Conservation (phyloP, 1,140 invertebrate genomes). For the Diabrotica undecimpunctata region DNA sequence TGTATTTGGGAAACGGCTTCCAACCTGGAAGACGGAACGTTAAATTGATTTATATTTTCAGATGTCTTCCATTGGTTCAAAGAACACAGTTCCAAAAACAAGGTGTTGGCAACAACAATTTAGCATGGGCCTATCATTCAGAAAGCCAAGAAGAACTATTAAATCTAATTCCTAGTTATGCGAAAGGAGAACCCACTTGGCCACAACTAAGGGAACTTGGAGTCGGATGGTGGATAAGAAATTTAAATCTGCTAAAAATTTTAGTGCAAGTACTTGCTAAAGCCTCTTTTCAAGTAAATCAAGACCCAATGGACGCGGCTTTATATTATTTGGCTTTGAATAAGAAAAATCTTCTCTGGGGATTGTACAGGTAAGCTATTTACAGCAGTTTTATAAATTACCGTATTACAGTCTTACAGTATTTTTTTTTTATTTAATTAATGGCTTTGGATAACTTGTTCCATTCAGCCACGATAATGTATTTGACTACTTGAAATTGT, state of each 20-base stretch:
- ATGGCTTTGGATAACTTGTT: too few species aligned
- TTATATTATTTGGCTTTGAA: slow-evolving; percentile 98
- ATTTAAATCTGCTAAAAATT: slow-evolving; percentile 74
- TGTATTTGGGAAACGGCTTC: too few species aligned
- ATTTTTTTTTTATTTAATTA: too few species aligned
- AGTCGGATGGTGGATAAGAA: slow-evolving; percentile 95
- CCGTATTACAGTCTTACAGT: neutral
- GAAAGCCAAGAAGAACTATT: slow-evolving; percentile 96
- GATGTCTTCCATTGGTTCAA: slow-evolving; percentile 86
- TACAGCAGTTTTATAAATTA: neutral
- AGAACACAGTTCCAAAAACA: slow-evolving; percentile 80
- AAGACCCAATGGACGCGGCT: slow-evolving; percentile 96
- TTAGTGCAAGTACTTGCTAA: slow-evolving; percentile 94
- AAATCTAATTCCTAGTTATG: slow-evolving; percentile 82
- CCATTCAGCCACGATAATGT: too few species aligned
- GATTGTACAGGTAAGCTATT: slow-evolving; percentile 65
- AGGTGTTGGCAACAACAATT: slow-evolving; percentile 87
- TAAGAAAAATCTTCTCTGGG: slow-evolving; percentile 96
- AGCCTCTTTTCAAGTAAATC: slow-evolving; percentile 80
- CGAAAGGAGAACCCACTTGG: slow-evolving; percentile 84
- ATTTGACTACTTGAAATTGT: too few species aligned
- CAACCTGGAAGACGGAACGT: too few species aligned
- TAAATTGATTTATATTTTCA: slow-evolving; percentile 19
- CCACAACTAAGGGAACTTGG: slow-evolving; percentile 87
- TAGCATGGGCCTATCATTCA: slow-evolving; percentile 99